These are phyloP conservation scores for Pterocles burchelli DNA, from an alignment of 2,113 vertebrate genomes.

Conservation along the genomic window DNA sequence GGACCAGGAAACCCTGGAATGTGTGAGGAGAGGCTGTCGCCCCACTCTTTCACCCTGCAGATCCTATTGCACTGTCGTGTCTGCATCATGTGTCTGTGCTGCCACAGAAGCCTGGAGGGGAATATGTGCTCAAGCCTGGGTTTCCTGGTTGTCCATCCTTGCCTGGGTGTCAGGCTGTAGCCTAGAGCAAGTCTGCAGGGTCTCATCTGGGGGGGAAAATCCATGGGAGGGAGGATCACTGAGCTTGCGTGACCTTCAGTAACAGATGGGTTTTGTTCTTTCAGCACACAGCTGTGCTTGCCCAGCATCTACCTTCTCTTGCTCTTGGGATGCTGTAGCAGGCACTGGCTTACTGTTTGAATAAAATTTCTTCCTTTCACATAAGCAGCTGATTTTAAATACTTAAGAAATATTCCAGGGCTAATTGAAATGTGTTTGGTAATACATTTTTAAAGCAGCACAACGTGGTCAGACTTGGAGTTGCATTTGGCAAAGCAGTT, in stretches of 20 bases:
- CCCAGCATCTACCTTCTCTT: neutral
- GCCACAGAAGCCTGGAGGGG: neutral
- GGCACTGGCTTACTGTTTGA: neutral
- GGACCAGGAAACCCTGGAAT: neutral
- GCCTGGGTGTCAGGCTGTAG: neutral
- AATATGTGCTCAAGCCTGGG: rapidly evolving
- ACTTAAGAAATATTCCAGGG: neutral
- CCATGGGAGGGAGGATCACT: neutral
- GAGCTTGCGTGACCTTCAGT: neutral
- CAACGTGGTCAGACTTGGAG: neutral
- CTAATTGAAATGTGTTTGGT: neutral
- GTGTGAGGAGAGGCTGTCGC: neutral
- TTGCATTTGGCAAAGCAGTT: neutral
- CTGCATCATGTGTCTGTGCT: neutral
- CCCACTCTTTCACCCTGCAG: neutral
- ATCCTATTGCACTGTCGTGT: neutral
- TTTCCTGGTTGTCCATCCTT: neutral
- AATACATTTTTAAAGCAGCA: neutral
- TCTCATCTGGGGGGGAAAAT: neutral
- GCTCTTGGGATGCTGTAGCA: neutral
- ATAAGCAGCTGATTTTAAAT: neutral
- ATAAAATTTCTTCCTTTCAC: neutral
- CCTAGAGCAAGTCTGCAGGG: neutral
- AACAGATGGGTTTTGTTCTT: neutral
- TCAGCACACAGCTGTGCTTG: neutral